Evolutionary conservation across 2,113 vertebrate species (phyloP), one percentile per base, ranked within the genome.

Genomic region (Pongo pygmaeus): DNA sequence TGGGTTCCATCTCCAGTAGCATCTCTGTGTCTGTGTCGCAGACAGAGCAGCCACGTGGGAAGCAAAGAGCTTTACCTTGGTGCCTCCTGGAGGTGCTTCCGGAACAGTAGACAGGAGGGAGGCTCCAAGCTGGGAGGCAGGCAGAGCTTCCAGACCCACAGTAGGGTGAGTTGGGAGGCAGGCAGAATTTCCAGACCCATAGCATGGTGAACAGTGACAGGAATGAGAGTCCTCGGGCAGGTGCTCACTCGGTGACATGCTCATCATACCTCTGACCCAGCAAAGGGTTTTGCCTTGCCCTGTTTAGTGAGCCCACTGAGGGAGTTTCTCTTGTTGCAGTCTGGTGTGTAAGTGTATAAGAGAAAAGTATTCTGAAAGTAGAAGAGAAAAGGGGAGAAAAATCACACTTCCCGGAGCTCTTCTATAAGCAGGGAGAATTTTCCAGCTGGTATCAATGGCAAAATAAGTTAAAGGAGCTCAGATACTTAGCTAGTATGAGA

Each of bases 391-490:
- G 50, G 10, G 18, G 20, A 3, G 20, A 88, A 30, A 13, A 50
- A 17, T 14, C 30, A 74, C 70, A 17, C 46, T 79, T 91, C n/a
- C 27, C 46, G 27, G 78, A 43, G 50, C n/a, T 93, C 57, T 11
- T 91, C 59, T 50, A 2, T 20, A 30, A 84, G 32, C 27, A 77
- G 30, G 6, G 38, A 80, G 43, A n/a, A 40, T 40, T 84, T 90
- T 64, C 38, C 3, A 59, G 17, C 11, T 83, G 57, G 61, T 38
- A n/a, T 14, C 2, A 27, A 16, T 2, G 5, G 38, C 67, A 8
- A 10, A 95, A 80, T 95, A 90, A 79, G 78, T 83, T 92, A 59
- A 74, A 48, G 25, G 5, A 83, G 27, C 72, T 92, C 59, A 92
- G 18, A 40, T 8, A 86, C 43, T 48, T 84, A 89, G 77, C 57